Base-by-base conservation (phyloP, 1,140 invertebrate genomes). In the Muscidifurax raptorellus region DNA sequence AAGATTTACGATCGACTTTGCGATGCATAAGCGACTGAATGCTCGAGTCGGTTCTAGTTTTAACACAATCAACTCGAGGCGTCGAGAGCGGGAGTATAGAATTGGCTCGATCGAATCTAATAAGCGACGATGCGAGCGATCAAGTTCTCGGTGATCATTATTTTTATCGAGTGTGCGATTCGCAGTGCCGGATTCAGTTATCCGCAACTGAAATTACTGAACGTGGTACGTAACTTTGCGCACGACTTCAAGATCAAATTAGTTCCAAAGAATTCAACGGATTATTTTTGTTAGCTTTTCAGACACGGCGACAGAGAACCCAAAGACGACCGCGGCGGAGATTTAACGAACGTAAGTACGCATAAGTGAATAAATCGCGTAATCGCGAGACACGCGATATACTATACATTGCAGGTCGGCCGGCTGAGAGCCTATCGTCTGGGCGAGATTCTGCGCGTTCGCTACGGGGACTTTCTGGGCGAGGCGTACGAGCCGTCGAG, bases 381-480 rank as follows among this genome's bases (percentile, higher is more conserved):
- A 30, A 77, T 59, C 36, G 5, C 27, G 15, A 64, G 25, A 52
- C 7, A 52, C 0, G 28, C 28, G 69, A 77, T 47, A 66, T 30
- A 13, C 10, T 69, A 28, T 36, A 12, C 40, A 28, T 72, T 84
- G 87, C 86, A 94, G 94, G 90, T 89, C 89, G 94, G 94, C 10
- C 94, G 93, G 86, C 89, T 89, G 79, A 90, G 92, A 22, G 90
- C 89, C 25, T 94, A 90, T 84, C 85, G 88, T 15, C 88, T 94
- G 0, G 94, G 94, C 12, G 85, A 91, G 84, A 91, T 90, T 78
- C 84, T 94, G 30, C 90, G 92, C 52, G 80, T 88, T 40, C 88
- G 89, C 3, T 94, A 94, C 87, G 88, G 91, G 9, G 87, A 90
- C 10, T 90, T 93, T 67, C 87, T 94, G 25, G 93, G 92, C 4